Percentiles rank a stretch among this genome's conserved stretches.
Evolutionary conservation across 2,113 vertebrate genomes (phyloP).

Genomic region (Synodontis membranacea): DNA sequence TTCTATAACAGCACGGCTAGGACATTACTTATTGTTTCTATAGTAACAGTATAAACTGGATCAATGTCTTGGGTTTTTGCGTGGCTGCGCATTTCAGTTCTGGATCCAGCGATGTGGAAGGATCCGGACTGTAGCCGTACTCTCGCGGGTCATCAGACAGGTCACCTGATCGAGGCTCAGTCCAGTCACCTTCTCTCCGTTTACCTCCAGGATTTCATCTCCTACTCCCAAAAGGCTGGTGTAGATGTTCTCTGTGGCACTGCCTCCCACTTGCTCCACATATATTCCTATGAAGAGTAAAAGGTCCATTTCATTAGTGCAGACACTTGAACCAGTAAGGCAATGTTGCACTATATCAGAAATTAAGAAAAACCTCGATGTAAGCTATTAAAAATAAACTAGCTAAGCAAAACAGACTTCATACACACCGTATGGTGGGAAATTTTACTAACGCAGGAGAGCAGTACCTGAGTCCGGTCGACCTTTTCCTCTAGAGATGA

Average conservation of each 20-base stretch:
- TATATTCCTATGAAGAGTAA: conserved; percentile 80
- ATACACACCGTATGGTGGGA: neutral
- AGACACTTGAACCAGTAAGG: neutral
- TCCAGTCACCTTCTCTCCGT: conserved; percentile 81
- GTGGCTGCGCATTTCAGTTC: conserved; percentile 62
- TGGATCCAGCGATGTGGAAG: conserved; percentile 77
- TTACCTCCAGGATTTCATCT: conserved; percentile 92
- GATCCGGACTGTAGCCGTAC: conserved; percentile 80
- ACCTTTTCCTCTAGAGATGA: conserved; percentile 85
- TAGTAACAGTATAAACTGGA: neutral
- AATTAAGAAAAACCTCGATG: neutral
- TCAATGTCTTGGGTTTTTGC: neutral
- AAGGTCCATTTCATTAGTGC: neutral
- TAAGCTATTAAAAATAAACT: neutral
- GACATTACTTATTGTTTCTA: neutral
- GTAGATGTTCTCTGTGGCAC: conserved; percentile 81
- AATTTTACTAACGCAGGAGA: neutral
- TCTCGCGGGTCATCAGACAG: conserved; percentile 76
- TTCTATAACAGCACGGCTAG: neutral
- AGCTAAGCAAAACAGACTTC: neutral
- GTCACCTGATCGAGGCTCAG: conserved; percentile 80
- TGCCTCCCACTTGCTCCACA: conserved; percentile 85
- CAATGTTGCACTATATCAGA: conserved; percentile 1
- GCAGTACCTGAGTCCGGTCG: conserved; percentile 83
- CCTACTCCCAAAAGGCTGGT: conserved; percentile 83